These are phyloP conservation scores for Coilia nasus DNA, from an alignment of 2,797 vertebrate genomes.

Conservation along the genomic window DNA sequence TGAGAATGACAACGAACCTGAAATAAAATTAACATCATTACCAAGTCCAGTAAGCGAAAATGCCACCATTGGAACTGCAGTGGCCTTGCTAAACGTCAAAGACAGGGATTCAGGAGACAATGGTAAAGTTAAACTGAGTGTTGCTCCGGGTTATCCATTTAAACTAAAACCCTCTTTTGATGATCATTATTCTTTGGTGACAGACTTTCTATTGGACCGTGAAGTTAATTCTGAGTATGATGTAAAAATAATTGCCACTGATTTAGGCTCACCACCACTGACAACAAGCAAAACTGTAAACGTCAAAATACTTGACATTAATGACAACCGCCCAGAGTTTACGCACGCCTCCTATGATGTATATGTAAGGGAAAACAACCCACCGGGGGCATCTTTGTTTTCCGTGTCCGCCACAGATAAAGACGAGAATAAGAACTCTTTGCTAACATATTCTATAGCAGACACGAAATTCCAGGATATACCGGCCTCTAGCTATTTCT, in stretches of 20 bases:
- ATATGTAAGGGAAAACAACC: constrained; percentile 83
- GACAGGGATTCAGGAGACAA: constrained; percentile 47
- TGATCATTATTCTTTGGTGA: constrained; percentile 48
- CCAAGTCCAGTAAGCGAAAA: constrained; percentile 66
- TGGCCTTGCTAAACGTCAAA: constrained; percentile 42
- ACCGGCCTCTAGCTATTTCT: constrained; percentile 42
- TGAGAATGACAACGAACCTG: constrained; percentile 71
- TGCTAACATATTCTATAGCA: constrained; percentile 45
- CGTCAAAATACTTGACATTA: constrained; percentile 83
- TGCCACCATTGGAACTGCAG: constrained; percentile 59
- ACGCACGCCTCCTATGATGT: constrained; percentile 78
- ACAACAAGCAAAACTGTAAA: constrained; percentile 73
- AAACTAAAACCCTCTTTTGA: constrained; percentile 47
- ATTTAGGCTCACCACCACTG: constrained; percentile 71
- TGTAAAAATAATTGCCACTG: constrained; percentile 30
- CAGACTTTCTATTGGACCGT: constrained; percentile 42
- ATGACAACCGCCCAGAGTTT: constrained; percentile 82
- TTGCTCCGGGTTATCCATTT: constrained; percentile 34
- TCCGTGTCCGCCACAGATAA: constrained; percentile 82
- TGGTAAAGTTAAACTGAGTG: constrained; percentile 39
- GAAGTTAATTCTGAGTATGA: constrained; percentile 38
- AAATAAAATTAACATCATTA: constrained; percentile 69
- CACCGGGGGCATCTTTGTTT: constrained; percentile 78
- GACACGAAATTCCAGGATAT: constrained; percentile 32
- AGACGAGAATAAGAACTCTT: constrained; percentile 71